Evolutionary conservation across 2,113 vertebrate genomes (phyloP), one percentile per base, ranked within the genome.

Genomic region (Rutilus rutilus): DNA sequence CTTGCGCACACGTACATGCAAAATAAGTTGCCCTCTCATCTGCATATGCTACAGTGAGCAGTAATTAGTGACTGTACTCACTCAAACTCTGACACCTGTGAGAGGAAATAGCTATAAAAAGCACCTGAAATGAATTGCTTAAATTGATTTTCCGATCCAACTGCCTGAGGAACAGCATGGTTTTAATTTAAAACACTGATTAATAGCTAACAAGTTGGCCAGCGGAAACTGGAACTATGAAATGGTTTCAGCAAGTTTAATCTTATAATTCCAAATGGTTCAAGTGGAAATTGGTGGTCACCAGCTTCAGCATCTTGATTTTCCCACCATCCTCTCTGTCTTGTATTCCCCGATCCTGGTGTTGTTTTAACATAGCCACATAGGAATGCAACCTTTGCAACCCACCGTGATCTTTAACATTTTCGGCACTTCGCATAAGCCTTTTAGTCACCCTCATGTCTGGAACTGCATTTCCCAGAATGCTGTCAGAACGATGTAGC

Each of bases 61-160:
- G 83, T 88, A 89, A 88, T 92, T 92, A 88, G 86, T 86, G 62
- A 87, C 79, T 89, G 33, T 62, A 69, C 75, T 88, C 80, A 86
- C 6, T 57, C 85, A 81, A 84, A 65, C 82, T 50, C 42, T 71
- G 84, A 91, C 81, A 87, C 86, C 83, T 90, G 75, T 73, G 82
- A 88, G 67, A 90, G 62, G 85, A 88, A 86, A 77, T n/a, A 79
- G 83, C 83, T 84, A 88, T 87, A 90, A 89, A 88, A 91, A 91
- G 89, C 59, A 86, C 69, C 87, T 86, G 85, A 89, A 87, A 92
- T 89, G 30, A 91, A 87, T 88, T 33, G 77, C 82, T 89, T 62
- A 75, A 84, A 92, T 91, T 87, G 87, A 91, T 92, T 92, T 88
- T 91, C 81, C 82, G 45, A 75, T 87, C 74, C 84, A 88, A 90